A percentile compares a stretch with the other conserved stretches of the same genome.
Conservation (phyloP, 1,140 invertebrate genomes). For the Drosophila sucinea region DNA sequence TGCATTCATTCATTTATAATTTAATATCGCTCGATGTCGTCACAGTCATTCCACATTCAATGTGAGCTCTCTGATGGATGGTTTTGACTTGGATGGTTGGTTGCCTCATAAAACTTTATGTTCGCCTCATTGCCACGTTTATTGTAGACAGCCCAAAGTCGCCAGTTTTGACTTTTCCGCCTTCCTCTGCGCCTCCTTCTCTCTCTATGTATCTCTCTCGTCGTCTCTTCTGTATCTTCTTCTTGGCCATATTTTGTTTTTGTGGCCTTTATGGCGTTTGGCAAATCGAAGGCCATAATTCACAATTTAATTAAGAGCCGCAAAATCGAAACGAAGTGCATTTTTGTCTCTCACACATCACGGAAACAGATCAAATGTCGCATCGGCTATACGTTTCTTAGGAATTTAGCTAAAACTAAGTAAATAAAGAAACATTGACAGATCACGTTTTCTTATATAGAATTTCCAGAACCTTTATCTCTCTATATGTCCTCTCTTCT, state of each 20-base stretch:
- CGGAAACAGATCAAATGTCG: constrained; percentile 36
- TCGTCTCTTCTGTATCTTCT: constrained; percentile 21
- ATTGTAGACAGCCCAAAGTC: constrained; percentile 54
- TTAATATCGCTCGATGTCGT: constrained; percentile 77
- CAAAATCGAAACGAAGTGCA: constrained; percentile 60
- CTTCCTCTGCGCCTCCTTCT: constrained; percentile 10
- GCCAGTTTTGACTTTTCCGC: constrained; percentile 40
- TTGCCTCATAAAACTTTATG: constrained; percentile 71
- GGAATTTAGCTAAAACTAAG: no score
- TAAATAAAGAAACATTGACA: no score
- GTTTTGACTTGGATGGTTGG: constrained; percentile 31
- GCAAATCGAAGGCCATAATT: constrained; percentile 79
- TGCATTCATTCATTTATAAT: constrained; percentile 83
- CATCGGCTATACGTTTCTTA: background rate
- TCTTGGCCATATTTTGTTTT: constrained; percentile 58
- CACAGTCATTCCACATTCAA: constrained; percentile 20
- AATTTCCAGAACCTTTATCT: no score
- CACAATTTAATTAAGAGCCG: constrained; percentile 82
- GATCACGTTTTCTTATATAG: no score
- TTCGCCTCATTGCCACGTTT: constrained; percentile 60
- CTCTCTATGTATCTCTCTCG: background rate
- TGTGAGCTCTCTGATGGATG: constrained; percentile 51
- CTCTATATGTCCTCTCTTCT: no score
- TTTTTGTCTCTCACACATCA: constrained; percentile 35
- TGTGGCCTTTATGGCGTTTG: constrained; percentile 74